Conservation (phyloP, 2,797 vertebrate species). For the Pseudomugil gertrudae region DNA sequence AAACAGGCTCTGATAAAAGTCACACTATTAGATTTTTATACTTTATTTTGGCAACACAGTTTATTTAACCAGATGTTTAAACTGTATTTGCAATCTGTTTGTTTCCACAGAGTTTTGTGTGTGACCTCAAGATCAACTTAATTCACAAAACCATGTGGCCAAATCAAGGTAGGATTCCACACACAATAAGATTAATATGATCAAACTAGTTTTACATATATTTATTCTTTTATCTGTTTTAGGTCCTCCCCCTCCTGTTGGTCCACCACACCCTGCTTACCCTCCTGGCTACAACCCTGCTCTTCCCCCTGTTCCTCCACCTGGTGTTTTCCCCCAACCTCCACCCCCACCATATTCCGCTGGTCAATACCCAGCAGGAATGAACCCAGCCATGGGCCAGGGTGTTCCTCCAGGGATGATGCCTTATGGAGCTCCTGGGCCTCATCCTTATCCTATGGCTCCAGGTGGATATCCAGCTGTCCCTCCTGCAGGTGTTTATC, state of each 20-base stretch:
- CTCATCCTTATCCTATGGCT: slow-evolving; percentile 72
- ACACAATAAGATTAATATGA: neutral
- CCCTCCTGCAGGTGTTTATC: slow-evolving; percentile 50
- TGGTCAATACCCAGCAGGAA: slow-evolving; percentile 51
- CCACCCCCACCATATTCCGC: slow-evolving; percentile 54
- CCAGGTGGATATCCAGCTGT: slow-evolving; percentile 64
- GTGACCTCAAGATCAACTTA: neutral
- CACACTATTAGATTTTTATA: neutral
- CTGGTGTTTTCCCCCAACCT: slow-evolving; percentile 67
- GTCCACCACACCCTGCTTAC: slow-evolving; percentile 74
- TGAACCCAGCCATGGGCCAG: slow-evolving; percentile 63
- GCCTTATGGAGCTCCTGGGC: slow-evolving; percentile 66
- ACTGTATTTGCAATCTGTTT: neutral
- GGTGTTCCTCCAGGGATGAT: slow-evolving; percentile 48
- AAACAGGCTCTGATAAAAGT: neutral
- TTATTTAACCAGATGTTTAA: neutral
- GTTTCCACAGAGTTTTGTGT: slow-evolving; percentile 29
- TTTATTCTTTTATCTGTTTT: slow-evolving; percentile 20
- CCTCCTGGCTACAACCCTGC: slow-evolving; percentile 72
- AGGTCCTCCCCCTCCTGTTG: slow-evolving; percentile 68
- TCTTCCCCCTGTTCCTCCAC: slow-evolving; percentile 48
- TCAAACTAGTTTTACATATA: neutral
- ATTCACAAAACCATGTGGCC: slow-evolving; percentile 73
- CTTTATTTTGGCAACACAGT: neutral
- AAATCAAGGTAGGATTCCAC: slow-evolving; percentile 73